Percentiles rank a stretch among this genome's conserved stretches.
These are phyloP conservation scores for Drosophila sp. DNA, from an alignment of 1,140 invertebrate genomes.

Conservation along the genomic window DNA sequence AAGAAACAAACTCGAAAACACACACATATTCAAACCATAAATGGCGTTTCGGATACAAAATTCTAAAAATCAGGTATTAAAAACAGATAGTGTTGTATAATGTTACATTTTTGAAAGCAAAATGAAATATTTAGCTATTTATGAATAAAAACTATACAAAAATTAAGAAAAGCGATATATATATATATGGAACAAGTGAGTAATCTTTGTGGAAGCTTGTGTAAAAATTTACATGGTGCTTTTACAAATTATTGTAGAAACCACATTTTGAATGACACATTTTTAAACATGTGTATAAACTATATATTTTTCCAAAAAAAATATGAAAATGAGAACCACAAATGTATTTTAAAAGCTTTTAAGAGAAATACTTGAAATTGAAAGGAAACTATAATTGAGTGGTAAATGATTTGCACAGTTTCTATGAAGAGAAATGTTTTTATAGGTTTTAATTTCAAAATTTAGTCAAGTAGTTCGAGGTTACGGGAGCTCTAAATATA, in stretches of 20 bases:
- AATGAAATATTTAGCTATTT: conserved; percentile 74
- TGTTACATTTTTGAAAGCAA: conserved; percentile 73
- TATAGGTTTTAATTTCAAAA: conserved; percentile 72
- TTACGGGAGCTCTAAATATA: conserved; percentile 40
- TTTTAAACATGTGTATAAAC: conserved; percentile 37
- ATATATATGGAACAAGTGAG: conserved; percentile 44
- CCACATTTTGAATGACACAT: conserved; percentile 41
- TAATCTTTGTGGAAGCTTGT: conserved; percentile 55
- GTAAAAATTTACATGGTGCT: conserved; percentile 79
- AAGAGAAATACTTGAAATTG: conserved; percentile 40
- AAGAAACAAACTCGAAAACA: conserved; percentile 28
- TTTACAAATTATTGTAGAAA: conserved; percentile 66
- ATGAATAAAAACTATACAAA: conserved; percentile 54
- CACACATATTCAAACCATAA: conserved; percentile 61
- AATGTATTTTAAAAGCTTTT: conserved; percentile 81
- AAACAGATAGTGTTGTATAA: conserved; percentile 82
- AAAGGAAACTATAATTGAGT: conserved; percentile 32
- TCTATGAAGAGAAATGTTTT: conserved; percentile 56
- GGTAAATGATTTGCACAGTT: conserved; percentile 57
- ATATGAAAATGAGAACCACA: conserved; percentile 24
- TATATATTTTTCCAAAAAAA: conserved; percentile 68
- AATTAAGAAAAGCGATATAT: conserved; percentile 23
- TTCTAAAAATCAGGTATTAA: conserved; percentile 85
- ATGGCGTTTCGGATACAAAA: conserved; percentile 84
- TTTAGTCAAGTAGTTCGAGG: conserved; percentile 37